phyloP scores from a whole-genome alignment of 2,113 vertebrate genomes.

The Geococcyx californianus region DNA sequence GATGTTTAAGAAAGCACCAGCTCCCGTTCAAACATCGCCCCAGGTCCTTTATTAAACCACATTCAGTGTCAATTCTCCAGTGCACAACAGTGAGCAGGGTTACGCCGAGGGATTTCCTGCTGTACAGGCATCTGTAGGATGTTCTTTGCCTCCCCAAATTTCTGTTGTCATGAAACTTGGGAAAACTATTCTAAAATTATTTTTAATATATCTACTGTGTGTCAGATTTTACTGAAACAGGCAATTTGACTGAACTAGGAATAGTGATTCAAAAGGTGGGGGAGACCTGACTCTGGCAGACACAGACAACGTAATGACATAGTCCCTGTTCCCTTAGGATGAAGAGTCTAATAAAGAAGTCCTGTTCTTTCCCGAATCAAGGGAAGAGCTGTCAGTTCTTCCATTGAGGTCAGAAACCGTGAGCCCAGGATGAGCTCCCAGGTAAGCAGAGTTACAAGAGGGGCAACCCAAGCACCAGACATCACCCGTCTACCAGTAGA shows the following conservation, averaged over 20 bases:
- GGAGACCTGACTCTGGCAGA: background rate
- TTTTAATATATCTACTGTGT: background rate
- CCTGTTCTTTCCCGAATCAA: background rate
- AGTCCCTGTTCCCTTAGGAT: background rate
- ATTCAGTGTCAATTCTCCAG: background rate
- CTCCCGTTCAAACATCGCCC: background rate
- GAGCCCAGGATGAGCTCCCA: background rate
- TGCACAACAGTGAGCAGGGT: background rate
- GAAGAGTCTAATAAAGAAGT: conserved; percentile 19
- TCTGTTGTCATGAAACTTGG: background rate
- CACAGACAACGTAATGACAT: background rate
- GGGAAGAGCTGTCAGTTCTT: background rate
- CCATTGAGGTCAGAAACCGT: background rate
- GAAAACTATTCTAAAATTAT: background rate
- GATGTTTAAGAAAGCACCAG: background rate
- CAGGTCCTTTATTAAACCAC: background rate
- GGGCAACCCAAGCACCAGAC: background rate
- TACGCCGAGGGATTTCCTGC: background rate
- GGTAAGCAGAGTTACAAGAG: background rate
- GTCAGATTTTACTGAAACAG: background rate
- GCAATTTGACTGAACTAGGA: background rate
- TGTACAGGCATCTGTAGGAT: background rate
- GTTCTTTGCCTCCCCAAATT: background rate
- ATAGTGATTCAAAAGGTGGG: background rate
- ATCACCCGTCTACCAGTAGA: background rate